These are phyloP conservation scores for Myiozetetes cayanensis DNA, from an alignment of 2,113 vertebrate genomes.

Conservation along the genomic window DNA sequence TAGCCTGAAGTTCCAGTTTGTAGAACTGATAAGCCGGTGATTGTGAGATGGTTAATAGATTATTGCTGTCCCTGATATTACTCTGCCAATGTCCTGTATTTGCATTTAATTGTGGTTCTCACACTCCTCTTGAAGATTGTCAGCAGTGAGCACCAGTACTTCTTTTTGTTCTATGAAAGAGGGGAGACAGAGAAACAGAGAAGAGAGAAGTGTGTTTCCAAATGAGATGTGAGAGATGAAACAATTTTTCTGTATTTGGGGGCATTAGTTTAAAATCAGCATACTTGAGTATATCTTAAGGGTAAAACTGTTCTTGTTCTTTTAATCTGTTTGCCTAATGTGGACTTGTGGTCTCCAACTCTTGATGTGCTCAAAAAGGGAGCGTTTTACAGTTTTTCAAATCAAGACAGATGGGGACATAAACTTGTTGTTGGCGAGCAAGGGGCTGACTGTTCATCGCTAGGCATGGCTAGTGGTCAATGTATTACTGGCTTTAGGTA, in stretches of 20 bases:
- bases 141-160: neutral
- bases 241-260: neutral
- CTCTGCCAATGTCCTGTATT: neutral
- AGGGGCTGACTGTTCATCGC: neutral
- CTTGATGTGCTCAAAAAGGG: neutral
- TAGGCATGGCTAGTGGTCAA: neutral
- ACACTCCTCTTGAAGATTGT: neutral
- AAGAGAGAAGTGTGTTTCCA: neutral
- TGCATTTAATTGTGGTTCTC: neutral
- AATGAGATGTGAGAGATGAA: neutral
- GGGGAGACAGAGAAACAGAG: neutral
- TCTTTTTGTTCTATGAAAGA: neutral
- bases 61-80: neutral
- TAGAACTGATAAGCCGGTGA: neutral
- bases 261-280: neutral
- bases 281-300: neutral
- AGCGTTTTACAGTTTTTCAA: neutral
- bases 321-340: neutral
- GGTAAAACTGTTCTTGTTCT: neutral
- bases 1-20: neutral
- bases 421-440: neutral
- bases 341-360: neutral
- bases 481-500: neutral
- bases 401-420: neutral
- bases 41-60: neutral